Evolutionary conservation across 1,140 invertebrate species (phyloP).

Genomic region (Carposina sasakii): DNA sequence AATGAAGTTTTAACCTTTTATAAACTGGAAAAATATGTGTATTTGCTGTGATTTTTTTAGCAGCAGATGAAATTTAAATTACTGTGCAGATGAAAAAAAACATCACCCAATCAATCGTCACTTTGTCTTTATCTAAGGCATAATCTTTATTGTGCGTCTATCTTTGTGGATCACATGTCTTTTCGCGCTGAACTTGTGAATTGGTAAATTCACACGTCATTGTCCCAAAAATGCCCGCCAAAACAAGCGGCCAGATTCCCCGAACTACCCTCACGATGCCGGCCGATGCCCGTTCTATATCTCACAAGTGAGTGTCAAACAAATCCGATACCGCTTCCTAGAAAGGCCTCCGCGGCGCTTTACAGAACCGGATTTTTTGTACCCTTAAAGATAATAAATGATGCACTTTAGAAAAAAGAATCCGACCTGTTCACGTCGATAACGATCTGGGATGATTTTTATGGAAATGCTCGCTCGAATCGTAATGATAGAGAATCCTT

Average conservation of each 20-base stretch:
- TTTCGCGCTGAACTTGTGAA: conserved; percentile 24
- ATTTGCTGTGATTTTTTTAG: too few species aligned
- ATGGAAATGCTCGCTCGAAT: conserved; percentile 68
- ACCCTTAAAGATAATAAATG: conserved; percentile 68
- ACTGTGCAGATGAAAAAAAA: too few species aligned
- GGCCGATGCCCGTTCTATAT: conserved; percentile 59
- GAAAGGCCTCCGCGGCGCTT: conserved; percentile 62
- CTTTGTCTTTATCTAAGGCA: too few species aligned
- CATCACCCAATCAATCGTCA: too few species aligned
- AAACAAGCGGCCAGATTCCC: conserved; percentile 38
- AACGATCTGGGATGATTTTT: conserved; percentile 70
- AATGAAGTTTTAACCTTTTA: too few species aligned
- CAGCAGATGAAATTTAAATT: too few species aligned
- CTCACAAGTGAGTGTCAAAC: conserved; percentile 66
- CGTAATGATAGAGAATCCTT: conserved; percentile 66
- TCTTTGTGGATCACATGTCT: conserved; percentile 3
- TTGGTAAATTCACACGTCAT: conserved; percentile 47
- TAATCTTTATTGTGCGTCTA: too few species aligned
- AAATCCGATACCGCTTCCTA: conserved; percentile 55
- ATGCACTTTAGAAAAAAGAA: conserved; percentile 59
- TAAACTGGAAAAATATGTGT: too few species aligned
- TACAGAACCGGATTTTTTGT: conserved; percentile 61
- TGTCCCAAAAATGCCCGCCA: conserved; percentile 27
- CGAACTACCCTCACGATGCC: conserved; percentile 31
- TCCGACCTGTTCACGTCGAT: conserved; percentile 67